Percentiles rank a stretch among this genome's conserved stretches.
phyloP scores from a whole-genome alignment of 2,888 invertebrate species.

The Panzeria rudis region DNA sequence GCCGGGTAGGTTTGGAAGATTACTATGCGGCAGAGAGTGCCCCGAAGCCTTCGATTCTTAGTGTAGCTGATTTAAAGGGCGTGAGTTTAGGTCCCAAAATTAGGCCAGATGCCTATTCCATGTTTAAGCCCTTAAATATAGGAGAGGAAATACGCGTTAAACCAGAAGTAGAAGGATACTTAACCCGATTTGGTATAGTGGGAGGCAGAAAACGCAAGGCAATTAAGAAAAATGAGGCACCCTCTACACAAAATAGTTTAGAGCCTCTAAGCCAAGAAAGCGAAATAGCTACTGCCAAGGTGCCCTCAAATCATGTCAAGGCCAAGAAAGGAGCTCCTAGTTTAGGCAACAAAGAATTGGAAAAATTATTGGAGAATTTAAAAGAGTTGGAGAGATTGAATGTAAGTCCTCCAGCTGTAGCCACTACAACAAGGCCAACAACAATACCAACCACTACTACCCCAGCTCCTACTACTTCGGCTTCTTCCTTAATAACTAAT shows the following conservation, averaged over 20 bases:
- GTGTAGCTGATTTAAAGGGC: constrained; percentile 78
- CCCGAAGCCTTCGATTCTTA: constrained; percentile 77
- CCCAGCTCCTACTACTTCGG: constrained; percentile 64
- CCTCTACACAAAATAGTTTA: constrained; percentile 68
- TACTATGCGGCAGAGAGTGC: constrained; percentile 79
- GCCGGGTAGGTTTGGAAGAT: constrained; percentile 78
- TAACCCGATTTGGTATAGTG: constrained; percentile 83
- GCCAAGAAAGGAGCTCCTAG: constrained; percentile 64
- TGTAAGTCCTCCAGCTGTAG: constrained; percentile 67
- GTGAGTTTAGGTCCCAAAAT: constrained; percentile 78
- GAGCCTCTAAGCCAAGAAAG: constrained; percentile 78
- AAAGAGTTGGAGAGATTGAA: constrained; percentile 80
- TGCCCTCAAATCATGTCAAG: constrained; percentile 73
- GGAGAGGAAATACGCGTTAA: constrained; percentile 80
- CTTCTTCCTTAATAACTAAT: constrained; percentile 77
- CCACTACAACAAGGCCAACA: constrained; percentile 42
- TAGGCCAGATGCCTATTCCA: constrained; percentile 81
- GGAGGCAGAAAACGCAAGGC: constrained; percentile 80
- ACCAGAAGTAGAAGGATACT: constrained; percentile 82
- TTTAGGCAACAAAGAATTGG: constrained; percentile 80
- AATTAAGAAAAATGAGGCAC: constrained; percentile 76
- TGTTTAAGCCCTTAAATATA: constrained; percentile 83
- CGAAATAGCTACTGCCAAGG: constrained; percentile 78
- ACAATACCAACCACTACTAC: constrained; percentile 74
- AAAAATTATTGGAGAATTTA: constrained; percentile 84